Evolutionary conservation across 2,888 invertebrate species (phyloP), one percentile per base, ranked within the genome.

Genomic region (Dolichomitus sp.): DNA sequence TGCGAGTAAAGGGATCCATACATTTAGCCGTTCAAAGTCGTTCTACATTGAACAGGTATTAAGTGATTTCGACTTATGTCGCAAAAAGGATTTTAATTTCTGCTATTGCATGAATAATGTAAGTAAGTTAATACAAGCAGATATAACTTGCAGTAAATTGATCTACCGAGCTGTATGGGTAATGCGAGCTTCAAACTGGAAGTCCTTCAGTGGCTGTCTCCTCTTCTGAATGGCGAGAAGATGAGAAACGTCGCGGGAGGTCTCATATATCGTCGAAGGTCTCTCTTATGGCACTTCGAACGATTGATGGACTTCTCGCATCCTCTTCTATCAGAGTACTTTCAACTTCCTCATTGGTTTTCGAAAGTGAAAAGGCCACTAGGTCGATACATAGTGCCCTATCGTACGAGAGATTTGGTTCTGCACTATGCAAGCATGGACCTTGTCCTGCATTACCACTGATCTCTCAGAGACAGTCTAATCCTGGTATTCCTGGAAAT

Each of bases 241-340:
- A 92, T 91, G 92, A 92, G 91, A 89, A 91, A 89, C 93, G 87
- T 92, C 89, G 92, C 91, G 92, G 92, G 92, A 92, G 93, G 92
- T 92, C 92, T 84, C 14, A 37, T 52, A 27, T 48, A 30, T 52
- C 9, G 14, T 61, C 54, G 54, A 57, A 37, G 92, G 92, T 92
- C 92, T 84, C 33, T 69, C 74, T 63, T 69, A 57, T 76, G 77
- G 77, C 79, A 81, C 68, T 73, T 68, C 73, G 72, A 83, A 88
- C 89, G 91, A 93, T 92, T 93, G 92, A 93, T 92, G 92, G 91
- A 92, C 89, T 89, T 89, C 88, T 83, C 90, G 88, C 88, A 89
- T 89, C 88, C 87, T 87, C 86, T 87, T 88, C 84, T 70, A 81
- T 86, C 59, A n/a, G 59, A 37, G 33, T 65, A 78, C 85, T 68